phyloP scores from a whole-genome alignment of 2,113 vertebrate genomes.

The Typhlomys cinereus region DNA sequence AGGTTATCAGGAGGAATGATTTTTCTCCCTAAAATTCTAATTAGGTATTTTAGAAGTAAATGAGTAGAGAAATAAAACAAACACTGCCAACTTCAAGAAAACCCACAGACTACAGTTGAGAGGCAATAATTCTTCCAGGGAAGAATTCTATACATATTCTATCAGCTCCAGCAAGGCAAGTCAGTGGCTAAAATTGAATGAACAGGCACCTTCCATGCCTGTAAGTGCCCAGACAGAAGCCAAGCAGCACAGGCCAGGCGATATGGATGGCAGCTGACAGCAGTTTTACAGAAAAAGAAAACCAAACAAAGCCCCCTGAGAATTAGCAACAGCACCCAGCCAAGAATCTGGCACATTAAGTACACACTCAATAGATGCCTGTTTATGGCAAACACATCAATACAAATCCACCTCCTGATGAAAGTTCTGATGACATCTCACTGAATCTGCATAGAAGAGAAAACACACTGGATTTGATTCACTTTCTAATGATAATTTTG shows the following conservation, averaged over 20 bases:
- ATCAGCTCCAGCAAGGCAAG: neutral
- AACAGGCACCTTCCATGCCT: neutral
- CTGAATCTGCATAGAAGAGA: slow-evolving; percentile 10
- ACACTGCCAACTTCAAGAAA: neutral
- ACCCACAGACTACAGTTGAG: neutral
- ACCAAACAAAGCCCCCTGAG: neutral
- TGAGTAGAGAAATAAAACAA: neutral
- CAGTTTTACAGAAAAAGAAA: neutral
- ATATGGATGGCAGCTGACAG: neutral
- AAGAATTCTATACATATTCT: neutral
- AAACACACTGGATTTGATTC: slow-evolving; percentile 1
- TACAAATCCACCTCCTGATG: neutral
- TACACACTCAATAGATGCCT: neutral
- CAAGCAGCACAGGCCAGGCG: neutral
- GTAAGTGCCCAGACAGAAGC: neutral
- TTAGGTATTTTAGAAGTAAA: slow-evolving; percentile 53
- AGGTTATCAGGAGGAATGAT: neutral
- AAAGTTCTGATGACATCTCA: neutral
- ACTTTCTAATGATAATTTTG: neutral
- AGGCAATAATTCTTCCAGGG: neutral
- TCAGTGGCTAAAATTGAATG: neutral
- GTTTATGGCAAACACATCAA: neutral
- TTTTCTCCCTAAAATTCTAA: slow-evolving; percentile 43
- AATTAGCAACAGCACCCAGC: neutral
- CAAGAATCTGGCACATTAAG: slow-evolving; percentile 11